phyloP scores from a whole-genome alignment of 1,140 invertebrate species.

The Meloidogyne hapla region DNA sequence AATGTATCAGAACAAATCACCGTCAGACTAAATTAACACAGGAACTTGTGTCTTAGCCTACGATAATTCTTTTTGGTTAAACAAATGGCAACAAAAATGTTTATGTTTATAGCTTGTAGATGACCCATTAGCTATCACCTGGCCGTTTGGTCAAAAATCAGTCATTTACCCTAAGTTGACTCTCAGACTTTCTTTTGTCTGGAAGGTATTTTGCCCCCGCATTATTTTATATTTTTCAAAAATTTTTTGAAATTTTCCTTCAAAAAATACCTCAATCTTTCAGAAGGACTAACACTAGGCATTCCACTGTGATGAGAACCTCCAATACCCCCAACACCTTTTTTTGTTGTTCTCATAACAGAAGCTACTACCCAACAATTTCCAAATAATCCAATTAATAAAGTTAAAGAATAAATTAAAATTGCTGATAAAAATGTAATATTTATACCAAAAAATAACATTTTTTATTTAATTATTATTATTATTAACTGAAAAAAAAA shows the following conservation, averaged over 20 bases:
- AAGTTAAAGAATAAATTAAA: slow-evolving; percentile 35
- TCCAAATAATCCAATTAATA: slow-evolving; percentile 45
- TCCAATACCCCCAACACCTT: slow-evolving; percentile 6
- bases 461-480: slow-evolving; percentile 9
- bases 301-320: slow-evolving; percentile 39
- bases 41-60: no score
- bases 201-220: no score
- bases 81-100: no score
- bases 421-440: slow-evolving; percentile 21
- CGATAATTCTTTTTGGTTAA: no score
- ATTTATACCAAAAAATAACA: slow-evolving; percentile 9
- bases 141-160: no score
- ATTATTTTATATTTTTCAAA: no score
- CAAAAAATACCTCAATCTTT: slow-evolving; percentile 11
- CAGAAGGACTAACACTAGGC: slow-evolving; percentile 27
- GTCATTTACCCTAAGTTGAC: no score
- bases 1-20: not conserved
- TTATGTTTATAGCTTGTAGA: no score
- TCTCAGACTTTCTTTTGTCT: no score
- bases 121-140: no score
- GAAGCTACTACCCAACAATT: slow-evolving; percentile 51
- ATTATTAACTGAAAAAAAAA: not conserved
- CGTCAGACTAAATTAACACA: no score
- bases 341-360: slow-evolving; percentile 39
- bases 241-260: no score